phyloP scores from a whole-genome alignment of 1,140 invertebrate genomes.

The Hycleus cichorii region DNA sequence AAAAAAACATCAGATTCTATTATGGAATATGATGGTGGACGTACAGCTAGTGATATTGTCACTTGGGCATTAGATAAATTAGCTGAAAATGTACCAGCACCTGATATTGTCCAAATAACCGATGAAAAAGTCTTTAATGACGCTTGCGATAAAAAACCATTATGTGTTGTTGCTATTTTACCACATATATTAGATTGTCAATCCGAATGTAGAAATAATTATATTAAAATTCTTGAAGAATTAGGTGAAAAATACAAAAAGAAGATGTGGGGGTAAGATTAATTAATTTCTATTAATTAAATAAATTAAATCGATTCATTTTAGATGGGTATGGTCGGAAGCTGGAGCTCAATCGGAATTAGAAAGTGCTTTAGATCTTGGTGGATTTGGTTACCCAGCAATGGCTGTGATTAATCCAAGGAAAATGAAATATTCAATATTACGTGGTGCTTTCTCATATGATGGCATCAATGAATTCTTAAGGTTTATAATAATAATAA shows the following conservation, averaged over 20 bases:
- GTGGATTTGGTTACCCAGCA: conserved; percentile 86
- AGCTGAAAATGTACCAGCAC: conserved; percentile 78
- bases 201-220: conserved; percentile 85
- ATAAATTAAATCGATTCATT: conserved; percentile 16
- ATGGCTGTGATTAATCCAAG: conserved; percentile 94
- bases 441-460: conserved; percentile 90
- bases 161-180: conserved; percentile 90
- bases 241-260: conserved; percentile 91
- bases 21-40: conserved; percentile 82
- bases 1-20: conserved; percentile 64
- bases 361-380: conserved; percentile 88
- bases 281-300: no score
- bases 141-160: conserved; percentile 74
- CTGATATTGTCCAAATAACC: conserved; percentile 72
- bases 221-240: conserved; percentile 66
- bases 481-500: conserved; percentile 17
- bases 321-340: conserved; percentile 92
- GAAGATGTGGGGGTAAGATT: conserved; percentile 86
- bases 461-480: conserved; percentile 66
- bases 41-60: conserved; percentile 86
- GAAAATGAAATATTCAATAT: conserved; percentile 93
- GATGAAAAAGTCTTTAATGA: conserved; percentile 59
- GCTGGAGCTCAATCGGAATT: conserved; percentile 86
- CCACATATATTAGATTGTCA: conserved; percentile 98
- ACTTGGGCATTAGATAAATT: conserved; percentile 82